These are phyloP conservation scores for Capromys pilorides DNA, from an alignment of 2,797 vertebrate genomes.

Conservation along the genomic window DNA sequence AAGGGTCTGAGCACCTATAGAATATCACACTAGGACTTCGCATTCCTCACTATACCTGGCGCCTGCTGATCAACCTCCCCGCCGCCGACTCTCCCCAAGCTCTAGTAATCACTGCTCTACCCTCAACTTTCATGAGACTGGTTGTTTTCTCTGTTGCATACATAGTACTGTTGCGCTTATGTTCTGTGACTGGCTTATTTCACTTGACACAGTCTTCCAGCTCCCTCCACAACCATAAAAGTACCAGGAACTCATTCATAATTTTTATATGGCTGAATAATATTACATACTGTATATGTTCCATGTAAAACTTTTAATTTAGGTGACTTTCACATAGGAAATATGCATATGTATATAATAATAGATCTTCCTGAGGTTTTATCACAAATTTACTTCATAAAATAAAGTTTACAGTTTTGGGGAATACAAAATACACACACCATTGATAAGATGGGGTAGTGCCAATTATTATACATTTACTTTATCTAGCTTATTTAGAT, in stretches of 20 bases:
- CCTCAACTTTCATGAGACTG: neutral
- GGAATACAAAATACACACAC: neutral
- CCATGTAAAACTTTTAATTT: constrained; percentile 19
- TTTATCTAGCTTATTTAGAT: constrained; percentile 8
- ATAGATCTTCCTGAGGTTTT: neutral
- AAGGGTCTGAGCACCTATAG: neutral
- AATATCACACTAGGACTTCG: neutral
- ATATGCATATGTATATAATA: neutral
- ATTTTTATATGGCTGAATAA: neutral
- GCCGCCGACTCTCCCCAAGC: neutral
- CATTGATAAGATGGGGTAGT: neutral
- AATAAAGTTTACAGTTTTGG: neutral
- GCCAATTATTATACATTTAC: neutral
- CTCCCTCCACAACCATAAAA: neutral
- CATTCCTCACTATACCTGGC: neutral
- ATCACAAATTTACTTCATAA: neutral
- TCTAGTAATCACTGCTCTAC: neutral
- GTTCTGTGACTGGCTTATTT: neutral
- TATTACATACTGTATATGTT: neutral
- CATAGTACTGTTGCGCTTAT: neutral
- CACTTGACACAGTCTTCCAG: neutral
- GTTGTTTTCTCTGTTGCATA: neutral
- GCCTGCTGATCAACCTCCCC: neutral
- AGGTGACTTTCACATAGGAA: constrained; percentile 2
- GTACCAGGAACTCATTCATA: neutral